phyloP scores from a whole-genome alignment of 2,797 vertebrate genomes.

The Anolis apletophallus region DNA sequence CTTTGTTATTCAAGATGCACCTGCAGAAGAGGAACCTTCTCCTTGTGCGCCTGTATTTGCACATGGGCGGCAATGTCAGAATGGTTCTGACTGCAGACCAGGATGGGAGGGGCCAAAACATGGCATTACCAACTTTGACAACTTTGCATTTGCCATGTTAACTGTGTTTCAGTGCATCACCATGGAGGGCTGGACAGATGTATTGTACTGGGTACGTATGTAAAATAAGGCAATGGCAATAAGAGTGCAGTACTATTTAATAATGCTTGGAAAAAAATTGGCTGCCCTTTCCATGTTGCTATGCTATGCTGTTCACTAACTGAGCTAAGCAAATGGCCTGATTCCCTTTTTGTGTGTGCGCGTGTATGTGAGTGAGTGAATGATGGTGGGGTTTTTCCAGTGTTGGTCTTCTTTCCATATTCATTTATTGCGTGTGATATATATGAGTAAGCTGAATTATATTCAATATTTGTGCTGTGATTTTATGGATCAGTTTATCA shows the following conservation, averaged over 20 bases:
- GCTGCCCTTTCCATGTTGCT: not conserved
- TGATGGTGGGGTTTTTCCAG: not conserved
- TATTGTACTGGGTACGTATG: conserved; percentile 94
- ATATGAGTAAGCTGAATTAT: not conserved
- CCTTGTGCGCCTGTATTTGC: conserved; percentile 88
- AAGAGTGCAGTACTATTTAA: fast-evolving
- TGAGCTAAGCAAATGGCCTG: conserved; percentile 23
- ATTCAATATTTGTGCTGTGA: not conserved
- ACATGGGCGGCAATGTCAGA: conserved; percentile 93
- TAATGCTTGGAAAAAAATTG: fast-evolving
- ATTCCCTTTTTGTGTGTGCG: too few species aligned
- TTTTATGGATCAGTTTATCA: conserved; percentile 27
- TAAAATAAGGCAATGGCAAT: not conserved
- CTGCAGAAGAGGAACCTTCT: conserved; percentile 90
- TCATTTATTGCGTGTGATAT: not conserved
- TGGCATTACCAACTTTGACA: conserved; percentile 99
- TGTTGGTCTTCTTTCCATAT: conserved; percentile 3
- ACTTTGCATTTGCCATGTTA: conserved; percentile 98
- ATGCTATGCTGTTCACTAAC: not conserved
- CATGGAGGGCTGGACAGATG: conserved; percentile 99
- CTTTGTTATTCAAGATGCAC: conserved; percentile 76
- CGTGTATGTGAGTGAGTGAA: too few species aligned
- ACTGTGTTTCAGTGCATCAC: conserved; percentile 99
- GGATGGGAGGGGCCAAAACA: conserved; percentile 97
- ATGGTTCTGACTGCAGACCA: conserved; percentile 84